Evolutionary conservation across 2,888 invertebrate genomes (phyloP).

Genomic region (Spodoptera littoralis): DNA sequence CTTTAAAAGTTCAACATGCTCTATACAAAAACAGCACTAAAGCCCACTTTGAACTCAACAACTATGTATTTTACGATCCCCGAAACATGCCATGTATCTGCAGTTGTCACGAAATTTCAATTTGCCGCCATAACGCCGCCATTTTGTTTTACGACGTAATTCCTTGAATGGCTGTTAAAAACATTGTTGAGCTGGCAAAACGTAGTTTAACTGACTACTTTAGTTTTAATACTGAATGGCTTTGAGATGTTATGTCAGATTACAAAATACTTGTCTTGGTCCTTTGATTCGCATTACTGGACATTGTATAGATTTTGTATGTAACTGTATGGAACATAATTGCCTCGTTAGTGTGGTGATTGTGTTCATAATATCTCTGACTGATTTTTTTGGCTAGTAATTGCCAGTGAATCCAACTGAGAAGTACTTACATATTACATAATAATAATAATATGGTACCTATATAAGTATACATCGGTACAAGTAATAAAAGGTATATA

Average conservation of each 20-base stretch:
- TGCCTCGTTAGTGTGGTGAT: neutral
- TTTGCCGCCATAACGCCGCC: conserved; percentile 55
- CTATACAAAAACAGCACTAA: conserved; percentile 3
- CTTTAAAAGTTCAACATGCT: neutral
- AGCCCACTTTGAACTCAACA: conserved; percentile 31
- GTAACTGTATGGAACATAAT: neutral
- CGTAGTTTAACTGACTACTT: conserved; percentile 51
- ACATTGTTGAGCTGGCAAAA: conserved; percentile 55
- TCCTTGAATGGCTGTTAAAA: conserved; percentile 59
- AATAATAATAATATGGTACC: too few species aligned
- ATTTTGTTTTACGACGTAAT: conserved; percentile 59
- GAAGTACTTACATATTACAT: too few species aligned
- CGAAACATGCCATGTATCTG: conserved; percentile 51
- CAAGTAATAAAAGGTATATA: too few species aligned
- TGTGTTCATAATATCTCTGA: too few species aligned
- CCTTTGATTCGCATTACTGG: conserved; percentile 4
- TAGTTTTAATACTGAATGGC: conserved; percentile 36
- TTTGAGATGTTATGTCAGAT: conserved; percentile 16
- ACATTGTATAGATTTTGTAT: neutral
- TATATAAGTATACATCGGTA: too few species aligned
- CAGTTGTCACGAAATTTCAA: conserved; percentile 62
- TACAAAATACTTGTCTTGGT: conserved; percentile 6
- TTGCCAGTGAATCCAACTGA: too few species aligned
- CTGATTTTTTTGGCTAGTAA: too few species aligned
- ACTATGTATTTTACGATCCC: conserved; percentile 54